These are phyloP conservation scores for Ypsolopha sequella DNA, from an alignment of 2,888 invertebrate genomes.

Conservation along the genomic window DNA sequence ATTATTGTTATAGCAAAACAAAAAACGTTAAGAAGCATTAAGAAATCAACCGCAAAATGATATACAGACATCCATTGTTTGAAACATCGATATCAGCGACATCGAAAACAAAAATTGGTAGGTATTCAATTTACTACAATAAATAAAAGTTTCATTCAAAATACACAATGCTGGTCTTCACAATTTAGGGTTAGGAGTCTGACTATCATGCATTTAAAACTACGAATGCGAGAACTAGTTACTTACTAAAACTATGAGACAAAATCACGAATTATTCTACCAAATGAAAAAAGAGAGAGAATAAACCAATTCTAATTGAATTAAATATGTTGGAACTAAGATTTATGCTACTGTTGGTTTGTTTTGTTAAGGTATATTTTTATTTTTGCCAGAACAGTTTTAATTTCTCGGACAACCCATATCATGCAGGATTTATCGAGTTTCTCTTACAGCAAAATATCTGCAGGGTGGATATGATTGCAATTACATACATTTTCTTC, in stretches of 20 bases:
- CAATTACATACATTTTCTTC: too few relatives aligned
- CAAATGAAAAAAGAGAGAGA: too few relatives aligned
- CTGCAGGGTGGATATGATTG: too few relatives aligned
- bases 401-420: too few relatives aligned
- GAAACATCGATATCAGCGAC: slow-evolving; percentile 31
- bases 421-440: too few relatives aligned
- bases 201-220: slow-evolving; percentile 29
- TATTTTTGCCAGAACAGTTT: too few relatives aligned
- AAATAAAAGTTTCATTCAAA: neutral
- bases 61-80: slow-evolving; percentile 20
- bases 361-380: too few relatives aligned
- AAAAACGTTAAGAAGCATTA: slow-evolving; percentile 26
- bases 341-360: too few relatives aligned
- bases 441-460: too few relatives aligned
- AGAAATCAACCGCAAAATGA: slow-evolving; percentile 28
- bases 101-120: slow-evolving; percentile 28
- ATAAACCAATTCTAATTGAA: too few relatives aligned
- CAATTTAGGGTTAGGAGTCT: slow-evolving; percentile 9
- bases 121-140: neutral
- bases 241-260: slow-evolving; percentile 13
- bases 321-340: too few relatives aligned
- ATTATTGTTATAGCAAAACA: slow-evolving; percentile 3
- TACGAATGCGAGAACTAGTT: slow-evolving; percentile 15
- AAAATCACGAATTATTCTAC: neutral
- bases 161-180: neutral